A percentile compares a stretch with the other conserved stretches of the same genome.
Evolutionary conservation across 2,888 invertebrate species (phyloP).

Genomic region (Aphidius colemani): DNA sequence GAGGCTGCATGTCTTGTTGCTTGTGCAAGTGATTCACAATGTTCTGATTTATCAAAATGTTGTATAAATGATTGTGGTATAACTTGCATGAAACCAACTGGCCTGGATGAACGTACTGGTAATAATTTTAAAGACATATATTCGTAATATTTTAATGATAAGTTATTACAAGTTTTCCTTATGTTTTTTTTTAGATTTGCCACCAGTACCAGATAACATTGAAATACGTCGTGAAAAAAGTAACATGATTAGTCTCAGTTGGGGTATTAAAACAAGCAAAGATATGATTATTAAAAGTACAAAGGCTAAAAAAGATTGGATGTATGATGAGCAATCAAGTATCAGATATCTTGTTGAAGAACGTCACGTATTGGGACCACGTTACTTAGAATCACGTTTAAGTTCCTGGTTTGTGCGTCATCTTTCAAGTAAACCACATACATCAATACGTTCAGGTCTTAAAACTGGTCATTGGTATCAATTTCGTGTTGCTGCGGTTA

Average conservation of each 20-base stretch:
- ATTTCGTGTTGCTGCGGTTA: slow-evolving; percentile 77
- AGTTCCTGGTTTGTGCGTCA: slow-evolving; percentile 69
- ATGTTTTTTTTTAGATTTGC: slow-evolving; percentile 39
- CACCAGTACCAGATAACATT: slow-evolving; percentile 42
- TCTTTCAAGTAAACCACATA: slow-evolving; percentile 61
- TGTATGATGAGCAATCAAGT: slow-evolving; percentile 22
- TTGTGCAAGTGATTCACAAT: slow-evolving; percentile 71
- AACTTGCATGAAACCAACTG: slow-evolving; percentile 70
- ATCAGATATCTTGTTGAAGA: slow-evolving; percentile 71
- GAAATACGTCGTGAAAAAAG: slow-evolving; percentile 45
- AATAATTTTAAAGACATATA: slow-evolving; percentile 35
- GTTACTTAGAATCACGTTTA: slow-evolving; percentile 68
- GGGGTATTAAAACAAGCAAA: slow-evolving; percentile 29
- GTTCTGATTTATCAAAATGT: slow-evolving; percentile 72
- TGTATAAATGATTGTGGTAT: slow-evolving; percentile 72
- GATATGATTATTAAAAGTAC: neutral
- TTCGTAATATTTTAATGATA: neutral
- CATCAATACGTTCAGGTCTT: slow-evolving; percentile 64
- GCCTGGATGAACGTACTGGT: slow-evolving; percentile 67
- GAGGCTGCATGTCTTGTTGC: slow-evolving; percentile 67
- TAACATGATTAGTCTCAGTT: slow-evolving; percentile 42
- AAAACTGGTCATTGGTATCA: slow-evolving; percentile 79
- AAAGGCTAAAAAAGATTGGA: slow-evolving; percentile 14
- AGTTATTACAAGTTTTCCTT: neutral
- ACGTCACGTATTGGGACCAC: slow-evolving; percentile 71